phyloP scores from a whole-genome alignment of 2,113 vertebrate genomes.

The Mugil cephalus region DNA sequence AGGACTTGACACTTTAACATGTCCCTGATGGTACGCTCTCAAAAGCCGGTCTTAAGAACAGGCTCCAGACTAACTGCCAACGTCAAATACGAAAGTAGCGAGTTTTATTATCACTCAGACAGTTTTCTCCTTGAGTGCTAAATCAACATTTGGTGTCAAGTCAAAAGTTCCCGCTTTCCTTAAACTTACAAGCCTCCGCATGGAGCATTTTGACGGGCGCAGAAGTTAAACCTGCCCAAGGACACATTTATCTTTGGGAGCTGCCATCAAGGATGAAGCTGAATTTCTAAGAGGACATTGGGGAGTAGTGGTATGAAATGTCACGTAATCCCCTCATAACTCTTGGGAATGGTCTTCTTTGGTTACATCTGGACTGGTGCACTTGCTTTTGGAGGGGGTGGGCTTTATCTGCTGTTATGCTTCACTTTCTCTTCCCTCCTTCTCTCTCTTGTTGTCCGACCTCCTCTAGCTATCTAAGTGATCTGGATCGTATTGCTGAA shows the following conservation, averaged over 20 bases:
- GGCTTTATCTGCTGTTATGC: conserved; percentile 75
- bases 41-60: conserved; percentile 39
- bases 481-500: conserved; percentile 95
- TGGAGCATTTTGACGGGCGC: neutral
- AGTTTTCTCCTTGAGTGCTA: conserved; percentile 1
- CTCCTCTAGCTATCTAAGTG: conserved; percentile 92
- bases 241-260: conserved; percentile 57
- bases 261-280: conserved; percentile 61
- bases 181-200: neutral
- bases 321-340: conserved; percentile 40
- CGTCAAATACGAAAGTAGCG: neutral
- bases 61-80: neutral
- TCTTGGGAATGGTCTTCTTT: conserved; percentile 58
- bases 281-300: conserved; percentile 52
- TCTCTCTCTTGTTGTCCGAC: conserved; percentile 64
- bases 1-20: conserved; percentile 47
- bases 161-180: neutral
- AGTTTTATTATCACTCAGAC: neutral
- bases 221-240: conserved; percentile 6
- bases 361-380: conserved; percentile 61
- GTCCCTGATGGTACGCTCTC: conserved; percentile 70
- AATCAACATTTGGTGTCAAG: conserved; percentile 22
- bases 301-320: conserved; percentile 35
- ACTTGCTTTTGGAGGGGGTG: conserved; percentile 62
- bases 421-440: conserved; percentile 73